Evolutionary conservation across 2,888 invertebrate species (phyloP).

Genomic region (Lysandra coridon): DNA sequence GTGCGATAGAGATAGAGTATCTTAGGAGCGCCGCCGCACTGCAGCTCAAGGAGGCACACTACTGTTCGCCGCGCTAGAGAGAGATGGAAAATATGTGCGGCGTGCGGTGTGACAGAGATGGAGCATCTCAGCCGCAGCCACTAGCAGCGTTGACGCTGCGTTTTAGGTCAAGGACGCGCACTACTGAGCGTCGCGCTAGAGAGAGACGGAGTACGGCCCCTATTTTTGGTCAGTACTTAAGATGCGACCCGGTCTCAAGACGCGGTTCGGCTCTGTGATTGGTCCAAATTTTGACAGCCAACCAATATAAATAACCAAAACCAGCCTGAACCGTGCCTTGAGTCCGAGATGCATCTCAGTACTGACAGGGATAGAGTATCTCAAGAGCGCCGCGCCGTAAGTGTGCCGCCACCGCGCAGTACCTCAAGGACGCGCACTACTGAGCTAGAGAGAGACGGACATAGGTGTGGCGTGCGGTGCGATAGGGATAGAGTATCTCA

Average conservation of each 20-base stretch:
- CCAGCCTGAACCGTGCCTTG: too few relatives aligned
- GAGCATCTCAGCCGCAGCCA: constrained; percentile 40
- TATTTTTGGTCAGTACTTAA: too few relatives aligned
- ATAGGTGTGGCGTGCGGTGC: not conserved
- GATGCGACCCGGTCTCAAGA: too few relatives aligned
- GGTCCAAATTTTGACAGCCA: too few relatives aligned
- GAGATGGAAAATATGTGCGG: not conserved
- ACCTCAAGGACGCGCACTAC: constrained; percentile 1
- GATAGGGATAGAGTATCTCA: not conserved
- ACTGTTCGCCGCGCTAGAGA: not conserved
- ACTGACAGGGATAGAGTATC: not conserved
- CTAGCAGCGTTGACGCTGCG: constrained; percentile 38
- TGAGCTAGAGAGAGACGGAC: not conserved
- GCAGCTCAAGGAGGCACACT: constrained; percentile 7
- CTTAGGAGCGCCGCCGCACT: constrained; percentile 35
- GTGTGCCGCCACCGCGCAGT: constrained; percentile 34
- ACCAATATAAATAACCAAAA: too few relatives aligned
- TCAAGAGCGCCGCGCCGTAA: constrained; percentile 45
- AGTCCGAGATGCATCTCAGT: too few relatives aligned
- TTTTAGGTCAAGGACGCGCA: not conserved
- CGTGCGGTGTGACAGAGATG: not conserved
- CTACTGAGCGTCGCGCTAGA: not conserved
- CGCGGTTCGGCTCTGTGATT: too few relatives aligned
- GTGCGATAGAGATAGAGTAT: not conserved
- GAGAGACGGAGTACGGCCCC: not conserved